These are phyloP conservation scores for Axinella damicornis DNA, from an alignment of 37 sponge, comb jelly and placozoan genomes.

Conservation along the genomic window DNA sequence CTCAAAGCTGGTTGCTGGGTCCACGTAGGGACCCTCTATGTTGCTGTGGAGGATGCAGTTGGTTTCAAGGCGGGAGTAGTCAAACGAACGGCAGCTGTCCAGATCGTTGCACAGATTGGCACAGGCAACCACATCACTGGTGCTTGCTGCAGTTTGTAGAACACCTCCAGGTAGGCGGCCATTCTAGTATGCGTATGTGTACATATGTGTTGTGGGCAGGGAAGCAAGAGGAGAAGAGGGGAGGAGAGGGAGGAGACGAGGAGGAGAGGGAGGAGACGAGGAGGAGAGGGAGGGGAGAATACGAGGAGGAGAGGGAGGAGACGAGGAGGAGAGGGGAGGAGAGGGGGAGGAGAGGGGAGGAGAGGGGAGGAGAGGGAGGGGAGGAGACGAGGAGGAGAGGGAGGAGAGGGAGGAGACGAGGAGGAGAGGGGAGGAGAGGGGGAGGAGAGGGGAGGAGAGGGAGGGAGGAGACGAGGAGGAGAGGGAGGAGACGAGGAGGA, in stretches of 20 bases:
- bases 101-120: slow-evolving; percentile 22
- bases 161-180: slow-evolving; percentile 48
- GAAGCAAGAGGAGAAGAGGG: background rate
- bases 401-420: too few species aligned
- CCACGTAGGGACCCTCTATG: slow-evolving; percentile 63
- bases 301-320: background rate
- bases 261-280: background rate
- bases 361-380: background rate
- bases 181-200: too few species aligned
- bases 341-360: background rate
- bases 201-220: background rate
- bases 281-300: background rate
- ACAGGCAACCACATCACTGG: slow-evolving; percentile 23
- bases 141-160: background rate
- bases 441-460: too few species aligned
- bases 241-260: background rate
- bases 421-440: too few species aligned
- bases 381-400: too few species aligned
- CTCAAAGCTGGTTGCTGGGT: slow-evolving; percentile 4
- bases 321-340: too few species aligned
- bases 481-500: background rate
- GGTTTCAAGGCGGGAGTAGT: slow-evolving; percentile 55
- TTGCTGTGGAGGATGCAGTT: slow-evolving; percentile 70
- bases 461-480: background rate
- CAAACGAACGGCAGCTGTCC: slow-evolving; percentile 67